Evolutionary conservation across 2,113 vertebrate species (phyloP), one percentile per base, ranked within the genome.

Genomic region (Cololabis saira): DNA sequence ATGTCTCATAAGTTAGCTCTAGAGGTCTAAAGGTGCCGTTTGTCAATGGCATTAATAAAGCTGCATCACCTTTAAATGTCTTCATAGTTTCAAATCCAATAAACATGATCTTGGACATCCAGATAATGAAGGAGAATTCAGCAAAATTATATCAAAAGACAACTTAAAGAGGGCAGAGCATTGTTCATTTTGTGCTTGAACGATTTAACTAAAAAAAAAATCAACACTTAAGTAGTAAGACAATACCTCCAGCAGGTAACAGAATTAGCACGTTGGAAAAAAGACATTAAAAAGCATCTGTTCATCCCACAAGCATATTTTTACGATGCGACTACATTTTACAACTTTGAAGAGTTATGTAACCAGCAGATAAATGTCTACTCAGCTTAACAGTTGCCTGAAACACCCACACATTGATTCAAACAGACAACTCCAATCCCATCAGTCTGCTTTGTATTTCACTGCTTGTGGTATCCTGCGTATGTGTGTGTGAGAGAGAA

Each of bases 401-500:
- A 81, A 84, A 78, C 78, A 48, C 78, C 80, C 78, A 71, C 78
- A 71, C 66, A 33, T 24, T 73, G 78, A 87, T 80, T 84, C 78
- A 77, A 68, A 84, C 68, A 64, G 81, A 89, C 77, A 83, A 61
- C 18, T 48, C 63, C 74, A 82, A 68, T 74, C 71, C 63, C 83
- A 79, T 83, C 83, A 68, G 74, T 81, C 76, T 75, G 67, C 72
- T 77, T 13, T 53, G 37, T 47, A 54, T 48, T 70, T 57, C 49
- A 24, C 41, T 52, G 68, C 67, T 67, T 42, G 43, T 74, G 62
- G n/a, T n/a, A n/a, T n/a, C n/a, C n/a, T 27, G 24, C 5, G 24
- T 27, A 17, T 51, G 43, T 55, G 17, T 27, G 24, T 27, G 24
- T 27, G 24, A 3, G 24, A 27, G 24, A 27, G 24, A 3, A 27